Conservation (phyloP, 2,113 vertebrate genomes). For the Helogale parvula region DNA sequence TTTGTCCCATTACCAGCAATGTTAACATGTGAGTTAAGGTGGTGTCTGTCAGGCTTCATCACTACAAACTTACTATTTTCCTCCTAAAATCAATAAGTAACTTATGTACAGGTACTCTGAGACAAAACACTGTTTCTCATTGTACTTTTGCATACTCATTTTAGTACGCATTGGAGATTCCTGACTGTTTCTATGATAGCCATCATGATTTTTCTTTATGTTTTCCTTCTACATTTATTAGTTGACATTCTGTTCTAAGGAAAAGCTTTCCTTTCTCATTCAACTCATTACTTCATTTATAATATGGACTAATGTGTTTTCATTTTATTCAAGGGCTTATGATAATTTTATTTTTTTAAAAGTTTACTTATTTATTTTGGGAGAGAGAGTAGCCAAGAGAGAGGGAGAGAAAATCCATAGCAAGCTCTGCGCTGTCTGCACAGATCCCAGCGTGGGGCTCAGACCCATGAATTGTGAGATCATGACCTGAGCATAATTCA, state of each 20-base stretch:
- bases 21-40: not conserved
- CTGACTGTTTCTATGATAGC: not conserved
- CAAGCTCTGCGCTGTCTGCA: too few species aligned
- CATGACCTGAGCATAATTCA: too few species aligned
- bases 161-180: not conserved
- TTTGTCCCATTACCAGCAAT: not conserved
- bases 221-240: not conserved
- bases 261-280: not conserved
- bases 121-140: not conserved
- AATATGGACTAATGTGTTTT: not conserved
- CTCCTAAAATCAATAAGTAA: not conserved
- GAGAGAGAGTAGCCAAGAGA: too few species aligned
- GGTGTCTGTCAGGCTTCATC: not conserved
- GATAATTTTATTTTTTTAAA: not conserved
- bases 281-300: not conserved
- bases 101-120: not conserved
- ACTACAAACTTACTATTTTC: not conserved
- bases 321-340: not conserved
- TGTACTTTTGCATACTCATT: not conserved
- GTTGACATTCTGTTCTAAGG: not conserved
- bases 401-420: too few species aligned
- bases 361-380: too few species aligned
- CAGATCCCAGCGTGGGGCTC: too few species aligned
- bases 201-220: not conserved
- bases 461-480: too few species aligned